Evolutionary conservation across 2,113 vertebrate genomes (phyloP).

Genomic region (Odocoileus virginianus): DNA sequence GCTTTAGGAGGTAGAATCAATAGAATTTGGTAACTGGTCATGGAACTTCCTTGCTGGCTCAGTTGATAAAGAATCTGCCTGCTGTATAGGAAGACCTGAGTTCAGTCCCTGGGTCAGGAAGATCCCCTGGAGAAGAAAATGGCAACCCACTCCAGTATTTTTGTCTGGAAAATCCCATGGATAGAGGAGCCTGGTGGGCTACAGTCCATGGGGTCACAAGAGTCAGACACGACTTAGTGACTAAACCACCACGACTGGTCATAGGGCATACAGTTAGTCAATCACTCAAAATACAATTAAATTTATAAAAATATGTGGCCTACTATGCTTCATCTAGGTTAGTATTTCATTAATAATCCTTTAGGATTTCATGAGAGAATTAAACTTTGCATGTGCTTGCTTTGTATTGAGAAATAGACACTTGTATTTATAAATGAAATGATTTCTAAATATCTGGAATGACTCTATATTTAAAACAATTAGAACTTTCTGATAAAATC

Average conservation of each 20-base stretch:
- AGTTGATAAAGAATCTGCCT: background rate
- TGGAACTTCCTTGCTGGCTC: background rate
- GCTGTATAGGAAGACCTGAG: background rate
- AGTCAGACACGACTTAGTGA: background rate
- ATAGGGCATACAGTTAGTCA: background rate
- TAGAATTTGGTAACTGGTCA: background rate
- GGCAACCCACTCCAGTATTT: background rate
- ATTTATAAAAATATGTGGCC: background rate
- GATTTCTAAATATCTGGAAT: background rate
- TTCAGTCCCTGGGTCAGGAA: background rate
- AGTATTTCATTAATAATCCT: background rate
- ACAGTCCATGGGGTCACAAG: background rate
- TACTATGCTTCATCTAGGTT: background rate
- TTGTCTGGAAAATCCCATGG: background rate
- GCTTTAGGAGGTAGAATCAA: background rate
- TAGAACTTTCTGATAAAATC: background rate
- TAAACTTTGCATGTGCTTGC: background rate
- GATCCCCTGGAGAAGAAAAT: background rate
- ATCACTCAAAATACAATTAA: background rate
- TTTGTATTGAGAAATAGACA: background rate
- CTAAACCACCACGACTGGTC: background rate
- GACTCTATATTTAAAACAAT: background rate
- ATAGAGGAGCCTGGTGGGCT: background rate
- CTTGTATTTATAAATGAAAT: background rate
- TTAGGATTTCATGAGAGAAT: background rate